phyloP scores from a whole-genome alignment of 2,888 invertebrate genomes.

The Odiellus spinosus region DNA sequence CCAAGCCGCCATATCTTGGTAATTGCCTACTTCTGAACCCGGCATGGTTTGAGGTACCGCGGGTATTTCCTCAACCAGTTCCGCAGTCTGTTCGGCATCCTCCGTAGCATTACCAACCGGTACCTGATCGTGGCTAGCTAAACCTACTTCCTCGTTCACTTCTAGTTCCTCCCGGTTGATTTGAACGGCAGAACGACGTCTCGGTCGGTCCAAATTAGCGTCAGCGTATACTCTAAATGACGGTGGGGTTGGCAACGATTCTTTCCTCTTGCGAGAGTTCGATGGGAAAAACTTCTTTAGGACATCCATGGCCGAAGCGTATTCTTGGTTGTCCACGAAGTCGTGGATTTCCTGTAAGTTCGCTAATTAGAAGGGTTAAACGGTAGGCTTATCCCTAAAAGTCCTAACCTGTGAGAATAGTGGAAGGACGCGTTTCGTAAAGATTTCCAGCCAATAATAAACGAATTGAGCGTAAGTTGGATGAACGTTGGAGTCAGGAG shows the following conservation, averaged over 20 bases:
- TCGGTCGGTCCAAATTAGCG: neutral
- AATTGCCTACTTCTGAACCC: conserved; percentile 16
- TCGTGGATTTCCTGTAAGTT: conserved; percentile 10
- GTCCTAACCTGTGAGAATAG: conserved; percentile 9
- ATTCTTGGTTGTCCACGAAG: conserved; percentile 6
- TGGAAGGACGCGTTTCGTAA: conserved; percentile 37
- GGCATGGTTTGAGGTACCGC: conserved; percentile 2
- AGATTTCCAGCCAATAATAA: conserved; percentile 89
- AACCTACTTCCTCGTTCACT: neutral
- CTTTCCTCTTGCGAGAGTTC: conserved; percentile 8
- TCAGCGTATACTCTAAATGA: conserved; percentile 1
- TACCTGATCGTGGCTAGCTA: neutral
- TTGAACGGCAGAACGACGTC: neutral
- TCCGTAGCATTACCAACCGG: neutral
- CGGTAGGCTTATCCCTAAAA: neutral
- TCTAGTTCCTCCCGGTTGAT: neutral
- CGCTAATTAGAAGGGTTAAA: neutral
- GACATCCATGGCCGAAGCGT: conserved; percentile 7
- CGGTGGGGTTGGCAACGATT: conserved; percentile 12
- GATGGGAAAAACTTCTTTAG: conserved; percentile 13
- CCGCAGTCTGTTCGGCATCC: neutral
- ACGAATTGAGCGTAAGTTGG: conserved; percentile 32
- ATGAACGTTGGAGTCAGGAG: conserved; percentile 23
- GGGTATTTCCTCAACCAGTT: neutral
- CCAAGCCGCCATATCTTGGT: conserved; percentile 32